A percentile compares a stretch with the other conserved stretches of the same genome.
Evolutionary conservation across 2,888 invertebrate species (phyloP).

Genomic region (Megalurothrips usitatus): DNA sequence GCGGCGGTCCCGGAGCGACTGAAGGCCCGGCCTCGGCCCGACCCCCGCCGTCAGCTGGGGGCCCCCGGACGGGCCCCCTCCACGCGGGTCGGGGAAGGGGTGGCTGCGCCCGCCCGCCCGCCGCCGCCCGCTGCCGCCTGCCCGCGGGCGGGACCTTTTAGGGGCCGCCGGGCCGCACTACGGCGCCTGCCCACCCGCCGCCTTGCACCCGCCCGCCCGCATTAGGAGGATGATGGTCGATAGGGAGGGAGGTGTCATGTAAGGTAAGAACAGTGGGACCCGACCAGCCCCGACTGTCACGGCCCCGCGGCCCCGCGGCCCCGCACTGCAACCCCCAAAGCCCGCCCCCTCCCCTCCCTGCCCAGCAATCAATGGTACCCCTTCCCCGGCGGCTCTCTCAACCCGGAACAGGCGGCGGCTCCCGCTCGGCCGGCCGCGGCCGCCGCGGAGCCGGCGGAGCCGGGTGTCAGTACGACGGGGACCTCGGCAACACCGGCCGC

Average conservation of each 20-base stretch:
- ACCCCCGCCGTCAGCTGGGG: background rate
- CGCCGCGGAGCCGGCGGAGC: background rate
- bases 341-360: background rate
- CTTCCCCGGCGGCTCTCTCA: background rate
- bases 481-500: too few species aligned
- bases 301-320: background rate
- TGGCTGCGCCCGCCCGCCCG: background rate
- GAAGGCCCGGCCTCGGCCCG: background rate
- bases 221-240: background rate
- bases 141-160: background rate
- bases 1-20: constrained; percentile 20
- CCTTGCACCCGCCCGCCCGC: too few species aligned
- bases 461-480: too few species aligned
- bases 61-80: background rate
- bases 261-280: background rate
- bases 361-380: background rate
- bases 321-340: background rate
- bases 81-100: background rate
- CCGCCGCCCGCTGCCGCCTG: too few species aligned
- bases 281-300: background rate
- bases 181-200: background rate
- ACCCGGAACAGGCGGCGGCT: background rate
- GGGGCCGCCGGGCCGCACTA: background rate
- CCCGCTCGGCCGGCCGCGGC: background rate
- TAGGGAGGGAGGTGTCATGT: constrained; percentile 5